A percentile compares a stretch with the other conserved stretches of the same genome.
Evolutionary conservation across 2,797 vertebrate species (phyloP).

Genomic region (Morus bassanus): DNA sequence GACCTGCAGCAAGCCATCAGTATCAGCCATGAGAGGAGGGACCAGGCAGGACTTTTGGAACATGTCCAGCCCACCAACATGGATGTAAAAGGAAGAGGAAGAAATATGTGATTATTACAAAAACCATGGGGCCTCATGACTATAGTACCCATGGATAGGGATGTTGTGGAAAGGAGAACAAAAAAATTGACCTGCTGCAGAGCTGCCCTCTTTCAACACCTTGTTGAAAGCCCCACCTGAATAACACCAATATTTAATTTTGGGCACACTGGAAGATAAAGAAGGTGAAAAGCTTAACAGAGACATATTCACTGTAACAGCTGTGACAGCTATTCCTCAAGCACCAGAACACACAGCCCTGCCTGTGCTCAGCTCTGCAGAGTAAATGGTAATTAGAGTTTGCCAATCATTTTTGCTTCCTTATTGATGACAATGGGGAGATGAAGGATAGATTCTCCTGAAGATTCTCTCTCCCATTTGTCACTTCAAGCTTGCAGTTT

Average conservation of each 20-base stretch:
- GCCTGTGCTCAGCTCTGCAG: background rate
- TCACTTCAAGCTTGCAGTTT: background rate
- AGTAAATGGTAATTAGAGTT: constrained; percentile 7
- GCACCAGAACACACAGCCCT: background rate
- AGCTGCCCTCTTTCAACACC: background rate
- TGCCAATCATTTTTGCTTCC: background rate
- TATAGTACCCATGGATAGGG: background rate
- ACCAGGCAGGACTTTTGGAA: background rate
- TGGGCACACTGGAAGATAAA: background rate
- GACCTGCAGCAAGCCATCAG: background rate
- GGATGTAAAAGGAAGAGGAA: background rate
- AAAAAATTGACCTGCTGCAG: background rate
- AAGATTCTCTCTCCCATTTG: background rate
- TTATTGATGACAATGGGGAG: background rate
- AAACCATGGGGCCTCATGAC: background rate
- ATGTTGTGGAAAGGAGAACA: background rate
- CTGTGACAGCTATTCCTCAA: background rate
- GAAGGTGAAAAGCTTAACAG: background rate
- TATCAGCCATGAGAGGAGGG: background rate
- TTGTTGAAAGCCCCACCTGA: background rate
- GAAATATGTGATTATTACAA: background rate
- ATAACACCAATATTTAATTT: background rate
- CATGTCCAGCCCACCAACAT: background rate
- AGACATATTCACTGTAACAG: background rate
- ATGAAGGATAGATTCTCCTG: background rate